Percentiles rank a stretch among this genome's conserved stretches.
Evolutionary conservation across 2,797 vertebrate genomes (phyloP).

Genomic region (Pseudopleuronectes americanus): DNA sequence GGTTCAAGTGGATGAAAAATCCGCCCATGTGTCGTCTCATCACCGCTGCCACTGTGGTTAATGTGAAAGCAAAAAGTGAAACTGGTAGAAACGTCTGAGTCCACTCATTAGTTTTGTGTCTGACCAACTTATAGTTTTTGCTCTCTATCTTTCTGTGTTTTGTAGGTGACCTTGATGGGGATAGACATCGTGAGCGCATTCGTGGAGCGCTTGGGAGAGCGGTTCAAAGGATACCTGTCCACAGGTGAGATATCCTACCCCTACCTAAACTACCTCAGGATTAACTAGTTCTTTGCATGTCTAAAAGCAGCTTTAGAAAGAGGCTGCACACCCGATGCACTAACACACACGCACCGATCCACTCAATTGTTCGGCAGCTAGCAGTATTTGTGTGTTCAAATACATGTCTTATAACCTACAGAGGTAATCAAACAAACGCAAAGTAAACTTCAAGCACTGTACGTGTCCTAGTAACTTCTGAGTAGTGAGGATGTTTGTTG

Average conservation of each 20-base stretch:
- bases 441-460: too few relatives aligned
- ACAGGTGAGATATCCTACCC: slow-evolving; percentile 86
- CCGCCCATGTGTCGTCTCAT: too few relatives aligned
- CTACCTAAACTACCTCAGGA: background rate
- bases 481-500: too few relatives aligned
- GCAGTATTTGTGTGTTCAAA: too few relatives aligned
- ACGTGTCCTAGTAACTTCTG: too few relatives aligned
- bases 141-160: slow-evolving; percentile 41
- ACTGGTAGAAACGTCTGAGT: background rate
- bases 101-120: background rate
- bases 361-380: too few relatives aligned
- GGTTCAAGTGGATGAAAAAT: too few relatives aligned
- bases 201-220: slow-evolving; percentile 89
- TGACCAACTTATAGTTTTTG: slow-evolving; percentile 26
- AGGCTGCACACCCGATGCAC: too few relatives aligned
- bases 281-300: background rate
- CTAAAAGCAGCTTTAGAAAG: too few relatives aligned
- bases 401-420: too few relatives aligned
- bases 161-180: slow-evolving; percentile 92
- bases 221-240: slow-evolving; percentile 90
- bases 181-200: slow-evolving; percentile 93
- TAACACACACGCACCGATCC: too few relatives aligned
- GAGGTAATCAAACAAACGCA: too few relatives aligned
- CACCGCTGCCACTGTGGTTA: background rate
- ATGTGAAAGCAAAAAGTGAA: background rate